phyloP scores from a whole-genome alignment of 2,797 vertebrate species.

The Spea hammondii region DNA sequence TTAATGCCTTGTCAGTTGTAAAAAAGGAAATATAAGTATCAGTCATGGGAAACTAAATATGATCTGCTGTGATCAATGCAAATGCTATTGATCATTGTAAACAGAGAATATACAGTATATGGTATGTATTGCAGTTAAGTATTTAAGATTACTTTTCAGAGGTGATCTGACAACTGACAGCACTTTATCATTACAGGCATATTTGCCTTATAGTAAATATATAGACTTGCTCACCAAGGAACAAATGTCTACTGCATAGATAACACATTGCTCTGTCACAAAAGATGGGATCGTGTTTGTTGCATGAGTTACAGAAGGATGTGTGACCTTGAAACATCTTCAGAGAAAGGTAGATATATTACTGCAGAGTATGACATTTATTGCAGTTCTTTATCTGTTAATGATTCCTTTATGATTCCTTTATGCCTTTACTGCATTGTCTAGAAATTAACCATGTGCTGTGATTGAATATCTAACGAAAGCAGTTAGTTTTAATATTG shows the following conservation, averaged over 20 bases:
- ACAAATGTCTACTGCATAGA: constrained; percentile 28
- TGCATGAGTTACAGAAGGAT: constrained; percentile 41
- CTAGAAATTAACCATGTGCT: constrained; percentile 51
- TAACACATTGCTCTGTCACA: constrained; percentile 23
- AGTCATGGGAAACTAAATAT: constrained; percentile 58
- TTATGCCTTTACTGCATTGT: constrained; percentile 50
- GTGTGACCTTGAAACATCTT: constrained; percentile 44
- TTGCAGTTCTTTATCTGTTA: constrained; percentile 52
- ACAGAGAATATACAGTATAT: constrained; percentile 54
- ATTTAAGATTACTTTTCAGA: constrained; percentile 35
- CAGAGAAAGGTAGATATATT: constrained; percentile 26
- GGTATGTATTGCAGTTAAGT: constrained; percentile 44
- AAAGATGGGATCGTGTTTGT: constrained; percentile 43
- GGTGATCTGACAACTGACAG: constrained; percentile 43
- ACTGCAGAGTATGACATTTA: constrained; percentile 51
- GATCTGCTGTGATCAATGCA: constrained; percentile 58
- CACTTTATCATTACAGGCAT: constrained; percentile 50
- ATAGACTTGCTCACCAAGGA: constrained; percentile 39
- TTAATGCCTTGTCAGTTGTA: constrained; percentile 59
- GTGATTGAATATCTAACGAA: constrained; percentile 53
- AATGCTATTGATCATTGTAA: constrained; percentile 59
- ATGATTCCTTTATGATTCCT: constrained; percentile 47
- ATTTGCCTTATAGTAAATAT: constrained; percentile 57
- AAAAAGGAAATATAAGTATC: constrained; percentile 59
- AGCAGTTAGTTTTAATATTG: constrained; percentile 49